phyloP scores from a whole-genome alignment of 53 echinoderm and acorn worm species.

The Holothuria scabra region DNA sequence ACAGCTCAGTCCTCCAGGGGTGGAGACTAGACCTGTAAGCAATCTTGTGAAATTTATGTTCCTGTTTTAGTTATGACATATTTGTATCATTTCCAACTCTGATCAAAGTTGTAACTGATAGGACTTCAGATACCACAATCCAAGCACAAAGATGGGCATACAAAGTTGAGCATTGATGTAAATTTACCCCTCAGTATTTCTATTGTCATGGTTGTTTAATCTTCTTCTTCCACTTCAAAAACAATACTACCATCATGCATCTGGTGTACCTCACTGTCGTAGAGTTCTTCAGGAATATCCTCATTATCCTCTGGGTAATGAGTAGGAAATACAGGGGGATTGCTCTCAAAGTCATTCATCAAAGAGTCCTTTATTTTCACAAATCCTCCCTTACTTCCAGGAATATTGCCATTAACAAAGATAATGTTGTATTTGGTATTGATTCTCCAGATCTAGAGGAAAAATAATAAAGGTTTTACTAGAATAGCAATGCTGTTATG shows the following conservation, averaged over 20 bases:
- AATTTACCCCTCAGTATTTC: too few relatives aligned
- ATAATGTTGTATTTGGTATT: conserved; percentile 95
- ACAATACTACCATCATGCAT: conserved; percentile 68
- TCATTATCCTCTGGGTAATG: conserved; percentile 67
- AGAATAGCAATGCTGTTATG: not conserved
- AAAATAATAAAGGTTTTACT: not conserved
- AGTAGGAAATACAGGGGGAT: conserved; percentile 84
- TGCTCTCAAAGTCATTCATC: conserved; percentile 13
- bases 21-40: too few relatives aligned
- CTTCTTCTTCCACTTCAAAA: conserved; percentile 78
- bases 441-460: conserved; percentile 73
- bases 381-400: conserved; percentile 72
- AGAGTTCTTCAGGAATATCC: conserved; percentile 74
- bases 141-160: too few relatives aligned
- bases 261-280: conserved; percentile 61
- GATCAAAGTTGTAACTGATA: too few relatives aligned
- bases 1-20: too few relatives aligned
- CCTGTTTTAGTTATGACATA: too few relatives aligned
- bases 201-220: not conserved
- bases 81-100: too few relatives aligned
- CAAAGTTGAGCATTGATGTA: too few relatives aligned
- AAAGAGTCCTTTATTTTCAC: conserved; percentile 81
- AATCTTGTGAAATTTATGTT: too few relatives aligned
- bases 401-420: conserved; percentile 71
- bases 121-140: too few relatives aligned